These are phyloP conservation scores for Adineta ricciae DNA, from an alignment of 2,888 invertebrate genomes.

Conservation along the genomic window DNA sequence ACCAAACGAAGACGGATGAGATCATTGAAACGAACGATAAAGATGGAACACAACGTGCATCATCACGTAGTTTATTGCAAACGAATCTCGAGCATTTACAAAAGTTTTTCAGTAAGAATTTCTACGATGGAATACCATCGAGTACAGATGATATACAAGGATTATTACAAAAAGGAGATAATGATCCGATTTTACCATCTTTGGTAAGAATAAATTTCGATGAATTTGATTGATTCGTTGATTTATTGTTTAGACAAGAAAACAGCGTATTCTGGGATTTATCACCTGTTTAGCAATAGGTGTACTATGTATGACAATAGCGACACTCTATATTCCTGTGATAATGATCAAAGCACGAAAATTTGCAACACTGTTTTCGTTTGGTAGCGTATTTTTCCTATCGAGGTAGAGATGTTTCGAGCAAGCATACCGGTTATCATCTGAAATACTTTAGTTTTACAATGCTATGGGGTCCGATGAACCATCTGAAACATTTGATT, in stretches of 20 bases:
- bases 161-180: background rate
- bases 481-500: conserved; percentile 76
- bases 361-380: conserved; percentile 80
- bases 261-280: conserved; percentile 78
- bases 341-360: conserved; percentile 82
- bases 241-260: conserved; percentile 35
- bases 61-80: background rate
- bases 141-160: background rate
- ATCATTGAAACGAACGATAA: background rate
- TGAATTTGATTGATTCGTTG: background rate
- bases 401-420: conserved; percentile 63
- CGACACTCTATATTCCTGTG: conserved; percentile 82
- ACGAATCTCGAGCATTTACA: background rate
- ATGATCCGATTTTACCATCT: background rate
- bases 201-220: background rate
- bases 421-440: too few relatives aligned
- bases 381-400: conserved; percentile 84
- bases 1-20: background rate
- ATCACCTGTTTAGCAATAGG: conserved; percentile 75
- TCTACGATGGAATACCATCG: background rate
- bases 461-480: conserved; percentile 83
- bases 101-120: background rate
- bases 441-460: conserved; percentile 77
- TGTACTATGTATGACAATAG: conserved; percentile 75
- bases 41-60: background rate